Base-by-base conservation (phyloP, 2,797 vertebrate genomes). In the Gymnopithys bicolor region DNA sequence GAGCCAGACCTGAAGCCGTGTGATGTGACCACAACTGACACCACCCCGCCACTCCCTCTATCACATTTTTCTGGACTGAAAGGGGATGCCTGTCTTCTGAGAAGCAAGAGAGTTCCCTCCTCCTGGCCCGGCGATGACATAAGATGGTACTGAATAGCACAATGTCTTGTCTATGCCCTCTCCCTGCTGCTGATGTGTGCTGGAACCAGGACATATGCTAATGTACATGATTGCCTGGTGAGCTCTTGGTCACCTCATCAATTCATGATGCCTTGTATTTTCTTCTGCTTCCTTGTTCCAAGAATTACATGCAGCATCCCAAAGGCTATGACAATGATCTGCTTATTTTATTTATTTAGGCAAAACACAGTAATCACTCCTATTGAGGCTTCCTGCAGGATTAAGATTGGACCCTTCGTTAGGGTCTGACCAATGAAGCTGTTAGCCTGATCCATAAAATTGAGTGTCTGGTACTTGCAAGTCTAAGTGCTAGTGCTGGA, bases 1-100 rank as follows among this genome's bases (percentile, higher is more conserved):
- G 30, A 58, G 16, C 27, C n/a, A 0, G 0, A n/a, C 62, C 30
- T 45, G 41, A 32, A 43, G 21, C 15, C 22, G 24, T 64, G 41
- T 23, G 41, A 64, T 24, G 10, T 23, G 21, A 64, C 41, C 21
- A 63, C 41, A 63, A 30, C 5, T 23, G 41, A 30, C 21, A n/a
- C 41, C 21, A n/a, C 30, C 7, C 21, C 15, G 45, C 18, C 12
- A 28, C 8, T 56, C 55, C 22, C n/a, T 56, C 55, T 21, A 33
- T 25, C 35, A 28, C 7, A 4, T 12, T 39, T 28, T n/a, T 24
- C 21, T 10, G 6, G 30, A 45, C 22, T 16, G 30, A 30, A 45
- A 41, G 22, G 41, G 30, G 30, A n/a, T 45, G 30, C 15, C 4
- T 45, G 41, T 45, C 62, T n/a, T 64, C 39, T 32, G 13, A 43